Evolutionary conservation across 2,797 vertebrate genomes (phyloP).

Genomic region (Peromyscus nudipes): DNA sequence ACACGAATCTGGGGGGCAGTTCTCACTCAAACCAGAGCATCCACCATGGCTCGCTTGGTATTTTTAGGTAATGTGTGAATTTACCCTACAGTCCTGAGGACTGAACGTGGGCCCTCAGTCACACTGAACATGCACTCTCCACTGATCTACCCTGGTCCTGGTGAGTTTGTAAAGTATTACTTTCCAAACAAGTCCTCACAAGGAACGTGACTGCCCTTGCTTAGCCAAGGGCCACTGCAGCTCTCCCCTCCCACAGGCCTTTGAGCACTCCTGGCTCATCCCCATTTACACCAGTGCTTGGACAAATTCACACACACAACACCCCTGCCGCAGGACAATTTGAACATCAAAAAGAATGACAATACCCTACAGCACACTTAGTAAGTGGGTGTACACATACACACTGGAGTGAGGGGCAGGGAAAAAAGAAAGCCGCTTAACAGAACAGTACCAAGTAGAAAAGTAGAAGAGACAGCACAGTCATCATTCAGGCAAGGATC

Average conservation of each 20-base stretch:
- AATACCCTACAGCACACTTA: not conserved
- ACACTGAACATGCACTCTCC: not conserved
- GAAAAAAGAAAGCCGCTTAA: not conserved
- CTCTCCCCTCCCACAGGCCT: not conserved
- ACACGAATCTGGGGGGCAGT: not conserved
- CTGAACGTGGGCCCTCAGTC: not conserved
- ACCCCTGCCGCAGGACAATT: not conserved
- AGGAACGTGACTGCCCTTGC: not conserved
- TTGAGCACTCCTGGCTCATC: not conserved
- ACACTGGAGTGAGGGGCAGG: not conserved
- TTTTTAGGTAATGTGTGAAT: not conserved
- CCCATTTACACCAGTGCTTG: not conserved
- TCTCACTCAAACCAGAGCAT: not conserved
- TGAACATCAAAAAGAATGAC: slow-evolving; percentile 5
- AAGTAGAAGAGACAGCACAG: not conserved
- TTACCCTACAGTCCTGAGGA: not conserved
- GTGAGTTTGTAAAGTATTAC: not conserved
- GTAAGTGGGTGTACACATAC: not conserved
- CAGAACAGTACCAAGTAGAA: not conserved
- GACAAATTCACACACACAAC: not conserved
- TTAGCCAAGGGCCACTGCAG: not conserved
- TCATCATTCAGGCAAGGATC: not conserved
- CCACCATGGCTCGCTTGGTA: not conserved
- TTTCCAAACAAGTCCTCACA: not conserved
- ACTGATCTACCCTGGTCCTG: not conserved